Conservation (phyloP, 1,140 invertebrate species). For the Cotesia typhae region DNA sequence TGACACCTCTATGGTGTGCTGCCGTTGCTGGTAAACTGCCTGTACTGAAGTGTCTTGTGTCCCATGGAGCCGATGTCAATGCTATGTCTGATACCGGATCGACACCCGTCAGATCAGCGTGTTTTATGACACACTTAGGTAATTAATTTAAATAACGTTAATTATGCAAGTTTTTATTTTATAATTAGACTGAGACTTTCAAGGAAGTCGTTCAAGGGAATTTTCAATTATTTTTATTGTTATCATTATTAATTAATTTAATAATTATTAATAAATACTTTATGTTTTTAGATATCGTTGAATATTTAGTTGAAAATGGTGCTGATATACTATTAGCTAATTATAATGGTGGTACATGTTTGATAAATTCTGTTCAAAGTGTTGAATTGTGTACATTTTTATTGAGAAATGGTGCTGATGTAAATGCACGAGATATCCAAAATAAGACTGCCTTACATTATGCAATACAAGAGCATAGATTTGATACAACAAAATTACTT, state of each 20-base stretch:
- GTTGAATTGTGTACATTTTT: constrained; percentile 83
- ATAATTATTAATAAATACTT: neutral
- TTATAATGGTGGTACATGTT: constrained; percentile 91
- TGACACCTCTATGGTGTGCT: constrained; percentile 93
- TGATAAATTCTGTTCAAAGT: constrained; percentile 93
- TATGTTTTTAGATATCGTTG: constrained; percentile 65
- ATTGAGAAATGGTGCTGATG: constrained; percentile 78
- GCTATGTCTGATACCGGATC: constrained; percentile 88
- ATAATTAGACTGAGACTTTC: no score
- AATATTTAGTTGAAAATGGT: constrained; percentile 82
- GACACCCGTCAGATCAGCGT: constrained; percentile 88
- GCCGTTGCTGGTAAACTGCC: constrained; percentile 85
- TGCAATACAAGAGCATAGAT: constrained; percentile 87
- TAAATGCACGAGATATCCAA: constrained; percentile 90
- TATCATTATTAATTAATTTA: constrained; percentile 2
- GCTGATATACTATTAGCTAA: constrained; percentile 89
- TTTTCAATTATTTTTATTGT: no score
- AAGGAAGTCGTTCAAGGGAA: no score
- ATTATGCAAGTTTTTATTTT: neutral
- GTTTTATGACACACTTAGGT: constrained; percentile 91
- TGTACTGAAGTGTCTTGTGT: constrained; percentile 81
- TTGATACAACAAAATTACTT: constrained; percentile 86
- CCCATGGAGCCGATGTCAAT: constrained; percentile 84
- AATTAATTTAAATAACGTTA: constrained; percentile 23
- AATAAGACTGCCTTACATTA: constrained; percentile 93